These are phyloP conservation scores for Dasyornis broadbenti DNA, from an alignment of 2,113 vertebrate genomes.

Conservation along the genomic window DNA sequence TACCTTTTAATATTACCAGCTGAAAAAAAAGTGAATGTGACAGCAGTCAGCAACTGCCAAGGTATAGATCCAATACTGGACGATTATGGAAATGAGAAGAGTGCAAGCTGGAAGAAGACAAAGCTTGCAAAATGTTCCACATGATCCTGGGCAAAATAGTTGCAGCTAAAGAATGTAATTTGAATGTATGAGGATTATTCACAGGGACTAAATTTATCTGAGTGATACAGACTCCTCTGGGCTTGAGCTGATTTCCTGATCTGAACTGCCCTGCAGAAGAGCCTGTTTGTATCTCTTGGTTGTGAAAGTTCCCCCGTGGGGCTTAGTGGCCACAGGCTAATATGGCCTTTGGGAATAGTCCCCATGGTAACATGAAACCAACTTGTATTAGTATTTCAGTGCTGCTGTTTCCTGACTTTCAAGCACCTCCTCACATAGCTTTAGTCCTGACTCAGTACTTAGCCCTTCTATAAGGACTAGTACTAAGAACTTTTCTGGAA, in stretches of 20 bases:
- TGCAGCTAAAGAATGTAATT: background rate
- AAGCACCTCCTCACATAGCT: background rate
- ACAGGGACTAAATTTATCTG: background rate
- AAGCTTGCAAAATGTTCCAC: background rate
- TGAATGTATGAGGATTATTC: background rate
- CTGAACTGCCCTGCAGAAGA: background rate
- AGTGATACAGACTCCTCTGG: background rate
- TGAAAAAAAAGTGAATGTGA: background rate
- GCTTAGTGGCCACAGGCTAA: background rate
- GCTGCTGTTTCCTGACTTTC: background rate
- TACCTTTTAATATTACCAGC: background rate
- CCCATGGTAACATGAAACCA: background rate
- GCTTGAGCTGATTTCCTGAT: background rate
- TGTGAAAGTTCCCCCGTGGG: background rate
- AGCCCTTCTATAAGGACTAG: background rate
- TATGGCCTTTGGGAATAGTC: background rate
- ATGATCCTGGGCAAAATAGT: background rate
- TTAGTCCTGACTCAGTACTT: background rate
- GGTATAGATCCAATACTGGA: background rate
- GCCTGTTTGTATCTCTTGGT: background rate
- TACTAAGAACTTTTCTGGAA: background rate
- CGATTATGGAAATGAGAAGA: conserved; percentile 24
- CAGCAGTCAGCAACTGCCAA: background rate
- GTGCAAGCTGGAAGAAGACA: background rate
- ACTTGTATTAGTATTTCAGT: background rate